Conservation (phyloP, 2,113 vertebrate genomes). For the Cavia aperea region DNA sequence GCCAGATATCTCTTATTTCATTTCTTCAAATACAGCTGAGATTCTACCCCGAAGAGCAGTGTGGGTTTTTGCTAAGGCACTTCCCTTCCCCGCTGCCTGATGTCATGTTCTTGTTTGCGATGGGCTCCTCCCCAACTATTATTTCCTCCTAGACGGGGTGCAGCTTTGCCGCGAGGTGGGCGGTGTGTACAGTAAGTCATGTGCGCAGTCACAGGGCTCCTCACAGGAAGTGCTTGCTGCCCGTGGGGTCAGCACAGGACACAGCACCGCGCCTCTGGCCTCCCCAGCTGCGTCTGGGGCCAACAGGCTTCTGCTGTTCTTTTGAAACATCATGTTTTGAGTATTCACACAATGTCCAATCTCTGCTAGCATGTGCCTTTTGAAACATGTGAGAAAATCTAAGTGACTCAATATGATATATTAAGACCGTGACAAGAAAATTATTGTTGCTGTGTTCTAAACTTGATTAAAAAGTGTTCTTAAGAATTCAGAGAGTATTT, state of each 20-base stretch:
- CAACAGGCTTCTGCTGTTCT: background rate
- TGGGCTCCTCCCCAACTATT: background rate
- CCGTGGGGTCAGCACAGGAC: background rate
- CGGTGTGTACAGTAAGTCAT: slow-evolving; percentile 35
- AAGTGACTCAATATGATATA: background rate
- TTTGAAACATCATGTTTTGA: background rate
- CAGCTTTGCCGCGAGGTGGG: slow-evolving; percentile 1
- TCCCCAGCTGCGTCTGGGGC: background rate
- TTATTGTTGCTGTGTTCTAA: background rate
- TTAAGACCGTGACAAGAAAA: background rate
- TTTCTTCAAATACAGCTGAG: background rate
- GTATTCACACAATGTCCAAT: background rate
- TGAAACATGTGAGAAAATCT: slow-evolving; percentile 26
- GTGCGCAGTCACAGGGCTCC: slow-evolving; percentile 36
- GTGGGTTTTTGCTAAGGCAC: slow-evolving; percentile 23
- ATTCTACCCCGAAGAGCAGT: background rate
- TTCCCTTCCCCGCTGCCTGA: background rate
- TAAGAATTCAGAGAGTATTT: background rate
- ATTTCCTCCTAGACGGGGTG: slow-evolving; percentile 62
- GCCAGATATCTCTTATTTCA: background rate
- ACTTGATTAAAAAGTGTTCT: background rate
- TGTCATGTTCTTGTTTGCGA: slow-evolving; percentile 48
- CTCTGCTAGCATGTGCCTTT: background rate
- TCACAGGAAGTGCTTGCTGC: slow-evolving; percentile 10
- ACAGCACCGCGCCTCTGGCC: background rate